Evolutionary conservation across 2,113 vertebrate species (phyloP), one percentile per base, ranked within the genome.

Genomic region (Xenopus laevis): DNA sequence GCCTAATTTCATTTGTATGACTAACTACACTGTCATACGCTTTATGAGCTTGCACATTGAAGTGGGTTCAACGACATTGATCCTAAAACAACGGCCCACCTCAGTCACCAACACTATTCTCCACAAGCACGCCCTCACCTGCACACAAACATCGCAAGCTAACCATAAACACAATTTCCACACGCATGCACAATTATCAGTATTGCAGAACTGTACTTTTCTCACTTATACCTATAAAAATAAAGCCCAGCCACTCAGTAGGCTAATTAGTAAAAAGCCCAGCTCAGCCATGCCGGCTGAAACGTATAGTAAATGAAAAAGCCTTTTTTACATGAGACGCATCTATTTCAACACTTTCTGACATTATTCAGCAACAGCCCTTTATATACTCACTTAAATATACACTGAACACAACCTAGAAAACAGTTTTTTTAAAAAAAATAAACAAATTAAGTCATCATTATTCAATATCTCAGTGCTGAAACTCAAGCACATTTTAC

Each of bases 371-470:
- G 55, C 44, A 20, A 74, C 59, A 57, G 53, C 64, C n/a, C n/a
- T n/a, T n/a, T n/a, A n/a, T 74, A 65, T 58, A n/a, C n/a, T n/a
- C n/a, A 58, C 70, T 71, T 72, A 40, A 72, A 65, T 40, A n/a
- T n/a, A n/a, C n/a, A 40, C 23, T 27, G 65, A 45, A 52, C 62
- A n/a, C n/a, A n/a, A 45, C 45, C 63, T 65, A 66, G 71, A n/a
- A 66, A 58, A 30, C 1, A 27, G 30, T 73, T 21, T 67, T n/a
- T 33, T 3, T 13, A 53, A 10, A 40, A 40, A 40, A 10, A 4
- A 44, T 27, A 23, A 60, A 60, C 50, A n/a, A 33, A 65, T 67
- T 60, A 74, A 67, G 52, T 27, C n/a, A n/a, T 33, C n/a, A 66
- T 15, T 33, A 45, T n/a, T 73, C 65, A 66, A 58, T 59, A 59